A percentile compares a stretch with the other conserved stretches of the same genome.
Conservation (phyloP, 2,797 vertebrate species). For the Loris lydekkerianus region DNA sequence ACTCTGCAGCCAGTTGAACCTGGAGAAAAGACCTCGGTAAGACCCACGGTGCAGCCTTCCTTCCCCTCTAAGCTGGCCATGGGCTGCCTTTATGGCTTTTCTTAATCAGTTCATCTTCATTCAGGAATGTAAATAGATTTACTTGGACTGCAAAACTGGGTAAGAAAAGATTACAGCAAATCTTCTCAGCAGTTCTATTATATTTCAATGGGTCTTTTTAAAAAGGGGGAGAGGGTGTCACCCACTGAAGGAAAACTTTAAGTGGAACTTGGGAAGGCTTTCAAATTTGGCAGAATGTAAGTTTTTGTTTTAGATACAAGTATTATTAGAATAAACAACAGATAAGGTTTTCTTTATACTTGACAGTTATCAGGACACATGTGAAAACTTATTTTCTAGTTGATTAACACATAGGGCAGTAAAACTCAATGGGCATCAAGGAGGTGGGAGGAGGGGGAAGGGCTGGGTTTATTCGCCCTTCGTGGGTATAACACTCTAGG, state of each 20-base stretch:
- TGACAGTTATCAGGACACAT: not conserved
- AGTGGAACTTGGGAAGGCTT: conserved; percentile 55
- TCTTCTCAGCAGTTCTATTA: conserved; percentile 81
- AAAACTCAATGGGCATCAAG: too few relatives aligned
- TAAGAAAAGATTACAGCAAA: conserved; percentile 85
- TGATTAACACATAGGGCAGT: too few relatives aligned
- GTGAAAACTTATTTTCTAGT: not conserved
- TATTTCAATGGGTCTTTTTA: conserved; percentile 70
- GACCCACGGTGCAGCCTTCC: conserved; percentile 69
- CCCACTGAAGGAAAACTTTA: conserved; percentile 28
- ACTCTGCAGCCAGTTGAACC: conserved; percentile 21
- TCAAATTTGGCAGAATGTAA: conserved; percentile 47
- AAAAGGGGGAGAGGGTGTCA: not conserved
- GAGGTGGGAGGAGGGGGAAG: too few relatives aligned
- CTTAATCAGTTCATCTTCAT: conserved; percentile 85
- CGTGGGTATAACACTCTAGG: too few relatives aligned
- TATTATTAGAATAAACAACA: not conserved
- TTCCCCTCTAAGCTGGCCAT: conserved; percentile 72
- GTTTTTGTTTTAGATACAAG: conserved; percentile 72
- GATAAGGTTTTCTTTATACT: not conserved
- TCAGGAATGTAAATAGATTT: conserved; percentile 84
- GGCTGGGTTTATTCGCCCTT: too few relatives aligned
- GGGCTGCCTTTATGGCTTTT: conserved; percentile 77
- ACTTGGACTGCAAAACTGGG: conserved; percentile 82
- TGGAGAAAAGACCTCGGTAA: conserved; percentile 62